Evolutionary conservation across 2,797 vertebrate genomes (phyloP).

Genomic region (Amblyraja radiata): DNA sequence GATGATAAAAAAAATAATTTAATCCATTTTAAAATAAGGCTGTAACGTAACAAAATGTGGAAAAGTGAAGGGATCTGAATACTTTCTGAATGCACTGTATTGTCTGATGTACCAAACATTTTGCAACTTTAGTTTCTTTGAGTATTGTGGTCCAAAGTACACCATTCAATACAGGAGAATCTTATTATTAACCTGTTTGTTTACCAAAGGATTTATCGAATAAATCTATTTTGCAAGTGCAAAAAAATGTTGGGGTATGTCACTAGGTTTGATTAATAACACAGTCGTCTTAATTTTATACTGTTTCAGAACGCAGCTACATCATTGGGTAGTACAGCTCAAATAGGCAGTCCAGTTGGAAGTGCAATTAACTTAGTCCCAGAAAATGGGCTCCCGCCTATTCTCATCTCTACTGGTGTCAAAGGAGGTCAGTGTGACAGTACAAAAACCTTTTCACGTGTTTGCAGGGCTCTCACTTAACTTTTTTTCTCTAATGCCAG

Average conservation of each 20-base stretch:
- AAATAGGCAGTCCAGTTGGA: conserved; percentile 84
- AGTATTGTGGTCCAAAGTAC: background rate
- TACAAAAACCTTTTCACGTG: conserved; percentile 37
- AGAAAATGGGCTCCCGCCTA: conserved; percentile 96
- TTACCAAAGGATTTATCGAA: background rate
- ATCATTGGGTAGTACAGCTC: conserved; percentile 63
- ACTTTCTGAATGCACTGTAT: background rate
- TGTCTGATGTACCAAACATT: background rate
- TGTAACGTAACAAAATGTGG: too few species aligned
- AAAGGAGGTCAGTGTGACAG: conserved; percentile 87
- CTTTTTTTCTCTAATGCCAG: too few species aligned
- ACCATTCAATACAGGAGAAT: background rate
- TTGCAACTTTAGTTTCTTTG: background rate
- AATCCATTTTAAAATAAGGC: too few species aligned
- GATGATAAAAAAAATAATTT: too few species aligned
- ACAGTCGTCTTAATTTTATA: conserved; percentile 43
- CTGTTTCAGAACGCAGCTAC: conserved; percentile 55
- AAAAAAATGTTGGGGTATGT: background rate
- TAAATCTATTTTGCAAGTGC: background rate
- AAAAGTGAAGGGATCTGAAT: too few species aligned
- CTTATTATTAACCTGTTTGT: too few species aligned
- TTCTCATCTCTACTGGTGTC: conserved; percentile 96
- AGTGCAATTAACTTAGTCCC: conserved; percentile 94
- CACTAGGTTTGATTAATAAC: background rate
- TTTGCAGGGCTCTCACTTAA: background rate